Conservation (phyloP, 2,113 vertebrate species). For the Ophiodon elongatus region DNA sequence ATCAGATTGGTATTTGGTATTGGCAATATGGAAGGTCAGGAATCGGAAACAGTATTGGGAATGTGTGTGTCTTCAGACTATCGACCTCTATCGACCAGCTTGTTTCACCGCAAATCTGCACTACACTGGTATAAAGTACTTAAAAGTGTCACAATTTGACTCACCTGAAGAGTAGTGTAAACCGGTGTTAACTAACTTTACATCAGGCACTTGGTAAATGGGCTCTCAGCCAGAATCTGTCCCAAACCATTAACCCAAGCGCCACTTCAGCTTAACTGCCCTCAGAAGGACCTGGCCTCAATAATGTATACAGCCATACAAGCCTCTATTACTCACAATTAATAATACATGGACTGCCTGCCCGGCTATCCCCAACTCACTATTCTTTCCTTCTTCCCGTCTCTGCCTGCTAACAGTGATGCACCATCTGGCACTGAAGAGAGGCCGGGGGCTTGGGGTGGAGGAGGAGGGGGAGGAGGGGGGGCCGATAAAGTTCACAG, state of each 20-base stretch:
- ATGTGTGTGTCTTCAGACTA: neutral
- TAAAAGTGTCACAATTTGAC: slow-evolving; percentile 10
- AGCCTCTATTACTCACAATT: slow-evolving; percentile 78
- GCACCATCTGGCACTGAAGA: slow-evolving; percentile 59
- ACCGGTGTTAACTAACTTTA: slow-evolving; percentile 65
- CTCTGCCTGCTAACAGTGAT: slow-evolving; percentile 65
- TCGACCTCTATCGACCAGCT: neutral
- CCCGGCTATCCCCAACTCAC: slow-evolving; percentile 57
- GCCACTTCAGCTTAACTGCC: slow-evolving; percentile 76
- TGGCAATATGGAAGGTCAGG: neutral
- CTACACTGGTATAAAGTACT: neutral
- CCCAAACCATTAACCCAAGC: slow-evolving; percentile 70
- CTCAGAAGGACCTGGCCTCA: slow-evolving; percentile 68
- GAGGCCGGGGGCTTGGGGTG: slow-evolving; percentile 7
- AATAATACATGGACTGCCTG: slow-evolving; percentile 76
- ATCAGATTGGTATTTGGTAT: no score
- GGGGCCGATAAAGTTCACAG: slow-evolving; percentile 31
- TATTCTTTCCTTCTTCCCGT: slow-evolving; percentile 52
- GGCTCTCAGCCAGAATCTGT: slow-evolving; percentile 48
- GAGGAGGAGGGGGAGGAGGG: neutral
- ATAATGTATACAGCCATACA: slow-evolving; percentile 77
- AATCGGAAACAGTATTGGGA: neutral
- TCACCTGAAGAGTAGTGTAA: slow-evolving; percentile 26
- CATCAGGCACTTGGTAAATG: slow-evolving; percentile 49
- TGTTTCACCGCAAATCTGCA: neutral